Conservation (phyloP, 2,888 invertebrate species). For the Cerastis leucographa region DNA sequence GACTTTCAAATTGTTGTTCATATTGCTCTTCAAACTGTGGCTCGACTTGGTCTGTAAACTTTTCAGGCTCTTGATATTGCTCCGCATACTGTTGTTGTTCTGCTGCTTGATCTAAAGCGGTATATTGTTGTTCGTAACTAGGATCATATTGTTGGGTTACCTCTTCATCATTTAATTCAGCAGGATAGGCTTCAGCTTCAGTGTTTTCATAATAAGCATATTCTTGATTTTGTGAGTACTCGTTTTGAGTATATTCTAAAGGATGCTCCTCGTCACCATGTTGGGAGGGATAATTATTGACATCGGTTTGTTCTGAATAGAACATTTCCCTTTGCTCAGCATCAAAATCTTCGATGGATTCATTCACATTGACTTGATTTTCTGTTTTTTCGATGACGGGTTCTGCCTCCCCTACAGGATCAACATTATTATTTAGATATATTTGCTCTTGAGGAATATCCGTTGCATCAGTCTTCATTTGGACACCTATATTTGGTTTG, state of each 20-base stretch:
- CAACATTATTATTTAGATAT: slow-evolving; percentile 13
- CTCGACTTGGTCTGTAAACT: slow-evolving; percentile 24
- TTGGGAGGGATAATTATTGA: slow-evolving; percentile 70
- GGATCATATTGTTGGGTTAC: slow-evolving; percentile 79
- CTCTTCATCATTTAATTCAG: slow-evolving; percentile 78
- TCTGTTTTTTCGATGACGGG: slow-evolving; percentile 11
- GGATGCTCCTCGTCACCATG: slow-evolving; percentile 56
- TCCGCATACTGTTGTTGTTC: slow-evolving; percentile 59
- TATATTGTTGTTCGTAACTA: slow-evolving; percentile 81
- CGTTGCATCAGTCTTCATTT: slow-evolving; percentile 60
- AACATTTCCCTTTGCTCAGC: slow-evolving; percentile 80
- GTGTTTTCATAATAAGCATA: slow-evolving; percentile 77
- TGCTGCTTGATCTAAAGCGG: slow-evolving; percentile 53
- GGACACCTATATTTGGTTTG: slow-evolving; percentile 59
- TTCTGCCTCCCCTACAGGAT: slow-evolving; percentile 42
- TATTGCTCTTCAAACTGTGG: slow-evolving; percentile 59
- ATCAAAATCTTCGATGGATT: slow-evolving; percentile 76
- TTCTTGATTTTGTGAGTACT: slow-evolving; percentile 72
- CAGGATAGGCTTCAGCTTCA: slow-evolving; percentile 70
- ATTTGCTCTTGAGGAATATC: slow-evolving; percentile 63
- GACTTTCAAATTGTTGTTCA: slow-evolving; percentile 67
- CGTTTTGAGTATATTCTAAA: slow-evolving; percentile 65
- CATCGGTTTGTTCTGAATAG: slow-evolving; percentile 75
- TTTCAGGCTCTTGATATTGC: slow-evolving; percentile 38
- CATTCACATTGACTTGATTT: slow-evolving; percentile 27